phyloP scores from a whole-genome alignment of 2,888 invertebrate genomes.

The Sinhomidia bicolor region DNA sequence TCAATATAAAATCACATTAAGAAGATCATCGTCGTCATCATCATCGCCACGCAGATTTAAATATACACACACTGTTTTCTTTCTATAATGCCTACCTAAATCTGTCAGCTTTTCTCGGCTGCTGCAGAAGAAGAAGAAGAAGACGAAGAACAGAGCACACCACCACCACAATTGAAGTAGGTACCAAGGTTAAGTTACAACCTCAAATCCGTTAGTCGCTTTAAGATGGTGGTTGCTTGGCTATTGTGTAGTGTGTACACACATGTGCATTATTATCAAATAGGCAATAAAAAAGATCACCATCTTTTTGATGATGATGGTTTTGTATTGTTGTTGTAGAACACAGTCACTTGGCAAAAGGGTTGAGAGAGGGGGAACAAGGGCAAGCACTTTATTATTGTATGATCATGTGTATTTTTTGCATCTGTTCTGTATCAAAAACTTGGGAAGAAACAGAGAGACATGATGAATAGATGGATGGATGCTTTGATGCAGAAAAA shows the following conservation, averaged over 20 bases:
- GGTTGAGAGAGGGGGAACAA: too few species aligned
- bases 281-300: slow-evolving; percentile 33
- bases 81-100: slow-evolving; percentile 27
- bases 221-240: slow-evolving; percentile 32
- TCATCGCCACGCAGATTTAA: not conserved
- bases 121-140: not conserved
- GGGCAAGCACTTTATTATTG: slow-evolving; percentile 29
- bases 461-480: slow-evolving; percentile 4
- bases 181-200: slow-evolving; percentile 67
- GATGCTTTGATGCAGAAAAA: slow-evolving; percentile 1
- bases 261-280: slow-evolving; percentile 4
- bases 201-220: slow-evolving; percentile 66
- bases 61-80: not conserved
- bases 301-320: slow-evolving; percentile 28
- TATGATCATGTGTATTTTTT: slow-evolving; percentile 23
- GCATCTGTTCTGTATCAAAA: slow-evolving; percentile 4
- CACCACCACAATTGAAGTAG: not conserved
- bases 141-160: not conserved
- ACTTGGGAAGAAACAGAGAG: not conserved
- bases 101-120: slow-evolving; percentile 18
- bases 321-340: slow-evolving; percentile 62
- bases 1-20: slow-evolving; percentile 11
- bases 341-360: slow-evolving; percentile 39
- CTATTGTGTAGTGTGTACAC: not conserved
- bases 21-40: slow-evolving; percentile 32